Percentiles rank a stretch among this genome's conserved stretches.
phyloP scores from a whole-genome alignment of 37 sponge, comb jelly and placozoan genomes.

The Corticium candelabrum region DNA sequence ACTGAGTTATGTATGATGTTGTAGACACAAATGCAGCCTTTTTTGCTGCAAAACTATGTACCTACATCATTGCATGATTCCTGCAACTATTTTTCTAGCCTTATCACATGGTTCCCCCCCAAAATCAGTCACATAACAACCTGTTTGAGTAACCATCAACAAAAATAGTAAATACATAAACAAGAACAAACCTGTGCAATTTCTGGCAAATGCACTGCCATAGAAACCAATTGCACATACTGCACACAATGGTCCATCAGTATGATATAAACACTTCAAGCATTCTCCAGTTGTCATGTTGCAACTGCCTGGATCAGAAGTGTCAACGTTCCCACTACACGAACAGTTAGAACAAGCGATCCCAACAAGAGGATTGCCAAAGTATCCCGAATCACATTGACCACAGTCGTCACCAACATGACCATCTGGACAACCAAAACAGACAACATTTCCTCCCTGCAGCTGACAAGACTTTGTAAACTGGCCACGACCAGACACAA shows the following conservation, averaged over 20 bases:
- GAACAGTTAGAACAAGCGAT: background rate
- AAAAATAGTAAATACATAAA: too few relatives aligned
- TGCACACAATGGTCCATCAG: background rate
- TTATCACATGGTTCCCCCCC: too few relatives aligned
- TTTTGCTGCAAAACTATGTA: too few relatives aligned
- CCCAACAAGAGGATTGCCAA: background rate
- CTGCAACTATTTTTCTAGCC: too few relatives aligned
- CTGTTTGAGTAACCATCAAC: too few relatives aligned
- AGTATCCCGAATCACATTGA: background rate
- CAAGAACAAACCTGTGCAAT: too few relatives aligned
- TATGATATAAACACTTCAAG: background rate
- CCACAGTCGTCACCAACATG: conserved; percentile 1
- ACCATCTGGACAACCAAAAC: background rate
- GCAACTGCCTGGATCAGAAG: background rate
- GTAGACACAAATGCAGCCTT: too few relatives aligned
- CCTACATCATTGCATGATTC: too few relatives aligned
- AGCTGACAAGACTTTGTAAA: background rate
- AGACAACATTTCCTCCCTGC: background rate
- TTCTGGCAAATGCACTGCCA: background rate
- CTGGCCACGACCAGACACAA: background rate
- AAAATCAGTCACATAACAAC: too few relatives aligned
- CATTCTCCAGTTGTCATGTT: background rate
- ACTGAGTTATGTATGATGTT: too few relatives aligned
- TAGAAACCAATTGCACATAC: background rate
- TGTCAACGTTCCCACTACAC: background rate